Conservation (phyloP, 2,797 vertebrate species). For the Danio albolineatus region DNA sequence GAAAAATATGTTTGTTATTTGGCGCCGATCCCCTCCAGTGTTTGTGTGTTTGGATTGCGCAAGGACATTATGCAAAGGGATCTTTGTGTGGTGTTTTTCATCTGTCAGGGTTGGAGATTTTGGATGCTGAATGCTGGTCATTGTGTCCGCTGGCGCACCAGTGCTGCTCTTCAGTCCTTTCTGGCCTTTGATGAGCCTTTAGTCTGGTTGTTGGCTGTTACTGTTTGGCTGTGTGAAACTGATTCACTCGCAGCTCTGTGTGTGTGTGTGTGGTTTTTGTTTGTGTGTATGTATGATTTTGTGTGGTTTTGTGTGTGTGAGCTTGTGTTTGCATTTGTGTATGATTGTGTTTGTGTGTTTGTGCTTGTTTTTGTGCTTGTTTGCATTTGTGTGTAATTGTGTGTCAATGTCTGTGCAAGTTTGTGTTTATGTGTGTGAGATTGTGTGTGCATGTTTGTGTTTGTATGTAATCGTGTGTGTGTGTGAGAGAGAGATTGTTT, state of each 20-base stretch:
- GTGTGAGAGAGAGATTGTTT: too few species aligned
- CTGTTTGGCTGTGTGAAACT: constrained; percentile 9
- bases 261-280: neutral
- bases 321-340: too few species aligned
- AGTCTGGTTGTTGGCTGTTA: neutral
- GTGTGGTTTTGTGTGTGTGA: too few species aligned
- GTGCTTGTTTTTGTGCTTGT: too few species aligned
- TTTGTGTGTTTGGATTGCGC: neutral
- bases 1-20: constrained; percentile 24
- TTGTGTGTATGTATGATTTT: neutral
- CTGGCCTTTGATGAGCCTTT: constrained; percentile 13
- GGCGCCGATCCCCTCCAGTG: constrained; percentile 1
- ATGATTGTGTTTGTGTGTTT: too few species aligned
- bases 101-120: constrained; percentile 28
- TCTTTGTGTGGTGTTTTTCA: constrained; percentile 14
- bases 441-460: too few species aligned
- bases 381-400: too few species aligned
- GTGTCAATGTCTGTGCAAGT: too few species aligned
- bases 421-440: too few species aligned
- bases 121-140: constrained; percentile 23
- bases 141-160: neutral
- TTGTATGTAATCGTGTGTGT: too few species aligned
- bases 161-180: neutral
- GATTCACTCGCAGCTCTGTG: neutral
- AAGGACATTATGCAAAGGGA: neutral